These are phyloP conservation scores for Labeo rohita DNA, from an alignment of 2,113 vertebrate species.

Conservation along the genomic window DNA sequence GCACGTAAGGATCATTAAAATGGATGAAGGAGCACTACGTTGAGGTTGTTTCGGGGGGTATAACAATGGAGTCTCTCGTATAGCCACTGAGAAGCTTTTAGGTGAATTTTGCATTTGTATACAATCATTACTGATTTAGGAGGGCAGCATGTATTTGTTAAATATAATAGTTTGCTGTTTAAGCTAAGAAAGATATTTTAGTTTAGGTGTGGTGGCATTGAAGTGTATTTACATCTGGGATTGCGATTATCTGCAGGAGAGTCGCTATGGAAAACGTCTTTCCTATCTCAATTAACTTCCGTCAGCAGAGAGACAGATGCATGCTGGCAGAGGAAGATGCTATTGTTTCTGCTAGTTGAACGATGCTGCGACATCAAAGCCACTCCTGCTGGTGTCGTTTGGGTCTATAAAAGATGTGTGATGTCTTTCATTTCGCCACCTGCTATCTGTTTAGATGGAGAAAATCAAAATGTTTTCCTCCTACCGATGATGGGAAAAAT, in stretches of 20 bases:
- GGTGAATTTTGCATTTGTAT: background rate
- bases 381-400: constrained; percentile 40
- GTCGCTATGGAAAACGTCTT: background rate
- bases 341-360: constrained; percentile 45
- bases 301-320: constrained; percentile 29
- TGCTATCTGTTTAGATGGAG: constrained; percentile 40
- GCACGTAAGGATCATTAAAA: constrained; percentile 26
- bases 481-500: constrained; percentile 32
- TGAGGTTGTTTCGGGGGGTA: constrained; percentile 28
- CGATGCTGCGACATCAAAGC: constrained; percentile 31
- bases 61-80: background rate
- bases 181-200: background rate
- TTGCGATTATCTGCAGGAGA: background rate
- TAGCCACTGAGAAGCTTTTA: background rate
- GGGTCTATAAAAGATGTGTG: constrained; percentile 33
- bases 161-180: constrained; percentile 15
- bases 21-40: constrained; percentile 20
- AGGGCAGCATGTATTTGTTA: background rate
- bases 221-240: constrained; percentile 10
- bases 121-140: background rate
- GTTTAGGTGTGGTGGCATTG: background rate
- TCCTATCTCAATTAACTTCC: constrained; percentile 26
- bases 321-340: constrained; percentile 29
- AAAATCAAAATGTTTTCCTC: constrained; percentile 35
- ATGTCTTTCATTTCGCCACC: constrained; percentile 46